Percentiles rank a stretch among this genome's conserved stretches.
Conservation (phyloP, 2,888 invertebrate genomes). For the Cosmopolites sordidus region DNA sequence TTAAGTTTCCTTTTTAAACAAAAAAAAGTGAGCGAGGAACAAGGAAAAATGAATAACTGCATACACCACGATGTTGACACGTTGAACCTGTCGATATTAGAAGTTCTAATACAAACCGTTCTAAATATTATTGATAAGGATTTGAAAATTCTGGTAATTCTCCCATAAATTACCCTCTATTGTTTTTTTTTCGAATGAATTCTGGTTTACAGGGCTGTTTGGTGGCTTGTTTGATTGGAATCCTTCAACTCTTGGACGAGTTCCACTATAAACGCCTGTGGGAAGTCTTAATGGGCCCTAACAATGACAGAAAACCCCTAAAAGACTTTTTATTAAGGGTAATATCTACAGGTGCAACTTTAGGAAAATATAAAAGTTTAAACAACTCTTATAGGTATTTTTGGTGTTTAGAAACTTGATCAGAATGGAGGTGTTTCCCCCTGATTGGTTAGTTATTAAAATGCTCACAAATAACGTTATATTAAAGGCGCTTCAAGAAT, state of each 20-base stretch:
- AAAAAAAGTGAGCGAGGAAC: constrained; percentile 48
- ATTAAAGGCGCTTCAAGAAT: constrained; percentile 78
- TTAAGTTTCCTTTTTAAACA: constrained; percentile 61
- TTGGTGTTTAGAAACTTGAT: constrained; percentile 76
- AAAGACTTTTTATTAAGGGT: constrained; percentile 83
- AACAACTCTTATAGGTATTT: constrained; percentile 20
- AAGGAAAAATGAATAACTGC: constrained; percentile 58
- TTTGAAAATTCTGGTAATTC: constrained; percentile 53
- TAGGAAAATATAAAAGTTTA: background rate
- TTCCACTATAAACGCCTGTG: constrained; percentile 83
- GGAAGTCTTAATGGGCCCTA: constrained; percentile 69
- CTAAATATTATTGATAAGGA: constrained; percentile 74
- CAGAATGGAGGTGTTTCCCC: constrained; percentile 75
- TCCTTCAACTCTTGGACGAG: constrained; percentile 81
- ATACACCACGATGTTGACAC: constrained; percentile 78
- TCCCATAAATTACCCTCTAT: background rate
- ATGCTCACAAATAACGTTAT: constrained; percentile 85
- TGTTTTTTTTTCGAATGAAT: background rate
- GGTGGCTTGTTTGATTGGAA: constrained; percentile 81
- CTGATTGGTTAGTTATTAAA: constrained; percentile 87
- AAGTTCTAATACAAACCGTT: constrained; percentile 82
- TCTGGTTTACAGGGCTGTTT: constrained; percentile 64
- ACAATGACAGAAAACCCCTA: constrained; percentile 70
- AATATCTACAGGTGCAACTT: too few relatives aligned
- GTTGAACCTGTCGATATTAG: constrained; percentile 73